These are phyloP conservation scores for Opisthocomus hoazin DNA, from an alignment of 2,113 vertebrate genomes.

Conservation along the genomic window DNA sequence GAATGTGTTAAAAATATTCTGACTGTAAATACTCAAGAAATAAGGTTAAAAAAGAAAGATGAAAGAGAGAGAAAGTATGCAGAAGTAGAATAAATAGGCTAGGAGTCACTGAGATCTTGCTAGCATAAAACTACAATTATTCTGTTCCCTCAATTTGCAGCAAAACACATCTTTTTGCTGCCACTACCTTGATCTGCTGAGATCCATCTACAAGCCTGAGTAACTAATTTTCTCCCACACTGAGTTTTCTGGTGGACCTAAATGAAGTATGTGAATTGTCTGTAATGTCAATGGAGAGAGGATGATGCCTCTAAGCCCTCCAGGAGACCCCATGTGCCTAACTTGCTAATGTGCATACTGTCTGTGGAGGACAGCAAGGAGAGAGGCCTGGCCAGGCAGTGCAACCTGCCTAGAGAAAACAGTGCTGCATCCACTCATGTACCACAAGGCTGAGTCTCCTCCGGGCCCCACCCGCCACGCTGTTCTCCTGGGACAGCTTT, in stretches of 20 bases:
- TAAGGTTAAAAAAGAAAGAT: neutral
- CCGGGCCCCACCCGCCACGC: no score
- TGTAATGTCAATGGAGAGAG: neutral
- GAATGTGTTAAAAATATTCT: neutral
- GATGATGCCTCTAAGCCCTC: neutral
- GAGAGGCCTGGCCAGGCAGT: neutral
- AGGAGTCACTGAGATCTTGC: neutral
- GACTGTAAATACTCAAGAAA: neutral
- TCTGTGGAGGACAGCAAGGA: neutral
- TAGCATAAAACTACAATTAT: neutral
- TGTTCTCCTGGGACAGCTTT: neutral
- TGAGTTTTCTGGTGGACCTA: neutral
- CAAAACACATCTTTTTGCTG: neutral
- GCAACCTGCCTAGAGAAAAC: neutral
- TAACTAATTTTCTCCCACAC: neutral
- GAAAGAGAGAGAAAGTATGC: neutral
- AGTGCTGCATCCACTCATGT: neutral
- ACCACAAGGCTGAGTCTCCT: neutral
- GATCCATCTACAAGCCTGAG: neutral
- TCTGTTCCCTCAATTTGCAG: neutral
- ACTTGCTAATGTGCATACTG: neutral
- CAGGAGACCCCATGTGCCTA: neutral
- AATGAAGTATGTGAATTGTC: neutral
- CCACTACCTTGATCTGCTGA: neutral
- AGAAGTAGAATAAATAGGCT: neutral